Evolutionary conservation across 2,888 invertebrate genomes (phyloP), one percentile per base, ranked within the genome.

Genomic region (Leptopilina myrica): DNA sequence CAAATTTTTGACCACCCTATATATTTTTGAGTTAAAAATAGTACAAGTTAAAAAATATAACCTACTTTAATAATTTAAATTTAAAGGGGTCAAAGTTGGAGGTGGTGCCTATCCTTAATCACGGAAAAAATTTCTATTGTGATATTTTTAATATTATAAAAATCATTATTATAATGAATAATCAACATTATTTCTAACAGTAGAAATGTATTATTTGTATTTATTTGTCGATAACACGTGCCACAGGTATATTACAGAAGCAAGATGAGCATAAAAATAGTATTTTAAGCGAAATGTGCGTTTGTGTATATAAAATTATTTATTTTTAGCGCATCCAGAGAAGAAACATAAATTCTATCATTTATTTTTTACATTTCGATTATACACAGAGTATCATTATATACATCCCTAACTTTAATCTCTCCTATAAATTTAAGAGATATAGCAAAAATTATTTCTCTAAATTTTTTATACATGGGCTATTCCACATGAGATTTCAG

Each of bases 171-270:
- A 46, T 12, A 20, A 43, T 49, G 20, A 8, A 6, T 12, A 11
- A 12, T 49, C 7, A 46, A 46, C 46, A 46, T 8, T 46, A 67
- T 67, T 67, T 20, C 20, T 67, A 12, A 12, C 26, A 14, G 20
- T 12, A 67, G 49, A n/a, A 46, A 67, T 67, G 12, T 64, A 33
- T 26, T 33, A 33, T n/a, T n/a, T 62, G 59, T n/a, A 62, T 62
- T 15, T 15, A 20, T 62, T 62, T 62, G 59, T 62, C 59, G 59
- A 62, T 62, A 62, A 20, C 59, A 62, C 59, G 59, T 62, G 59
- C 59, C 59, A 15, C 20, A 62, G 15, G 15, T 62, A 15, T 62
- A 62, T 62, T 62, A 62, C 15, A 15, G 59, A 62, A 62, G 15
- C 59, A 62, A 62, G 59, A 62, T 62, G 59, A 15, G 59, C 15